Percentiles rank a stretch among this genome's conserved stretches.
These are phyloP conservation scores for Neodiprion fabricii DNA, from an alignment of 1,140 invertebrate genomes.

Conservation along the genomic window DNA sequence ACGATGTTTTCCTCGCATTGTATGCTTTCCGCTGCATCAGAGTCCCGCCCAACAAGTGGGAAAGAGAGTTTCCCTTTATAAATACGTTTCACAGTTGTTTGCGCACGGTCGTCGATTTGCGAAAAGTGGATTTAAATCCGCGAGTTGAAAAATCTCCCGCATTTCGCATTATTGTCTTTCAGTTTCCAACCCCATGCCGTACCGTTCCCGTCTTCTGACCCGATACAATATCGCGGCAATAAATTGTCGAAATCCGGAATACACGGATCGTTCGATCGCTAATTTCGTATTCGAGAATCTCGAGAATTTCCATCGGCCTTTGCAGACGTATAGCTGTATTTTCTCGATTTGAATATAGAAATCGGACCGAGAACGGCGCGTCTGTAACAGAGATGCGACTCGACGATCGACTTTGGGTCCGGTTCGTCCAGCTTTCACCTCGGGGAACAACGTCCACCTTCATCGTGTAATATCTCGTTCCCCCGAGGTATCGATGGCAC, in stretches of 20 bases:
- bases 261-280: too few relatives aligned
- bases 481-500: neutral
- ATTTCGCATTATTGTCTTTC: too few relatives aligned
- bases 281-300: too few relatives aligned
- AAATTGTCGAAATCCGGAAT: too few relatives aligned
- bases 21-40: neutral
- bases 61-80: neutral
- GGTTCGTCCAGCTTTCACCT: neutral
- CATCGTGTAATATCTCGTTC: neutral
- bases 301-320: too few relatives aligned
- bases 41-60: neutral
- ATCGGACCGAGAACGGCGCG: neutral
- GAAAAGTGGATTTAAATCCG: neutral
- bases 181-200: too few relatives aligned
- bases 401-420: neutral
- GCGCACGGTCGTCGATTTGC: neutral
- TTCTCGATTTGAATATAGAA: neutral
- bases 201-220: too few relatives aligned
- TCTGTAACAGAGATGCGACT: neutral
- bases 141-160: too few relatives aligned
- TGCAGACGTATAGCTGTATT: too few relatives aligned
- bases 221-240: too few relatives aligned
- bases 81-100: slow-evolving; percentile 6
- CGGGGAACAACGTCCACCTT: neutral
- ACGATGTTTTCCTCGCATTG: neutral